Evolutionary conservation across 2,888 invertebrate species (phyloP).

Genomic region (Eudemis profundana): DNA sequence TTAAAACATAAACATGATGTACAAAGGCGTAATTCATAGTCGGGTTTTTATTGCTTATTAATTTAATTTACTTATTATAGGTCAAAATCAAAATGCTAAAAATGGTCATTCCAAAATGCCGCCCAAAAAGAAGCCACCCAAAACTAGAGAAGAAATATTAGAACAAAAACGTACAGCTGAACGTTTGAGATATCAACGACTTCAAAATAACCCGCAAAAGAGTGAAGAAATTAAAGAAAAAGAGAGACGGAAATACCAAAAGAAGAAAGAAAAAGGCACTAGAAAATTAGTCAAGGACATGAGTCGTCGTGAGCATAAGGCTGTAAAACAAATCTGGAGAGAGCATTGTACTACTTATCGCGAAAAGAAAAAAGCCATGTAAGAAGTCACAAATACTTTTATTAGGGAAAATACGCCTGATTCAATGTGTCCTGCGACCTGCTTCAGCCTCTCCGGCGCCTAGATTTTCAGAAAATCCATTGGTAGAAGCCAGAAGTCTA

Average conservation of each 20-base stretch:
- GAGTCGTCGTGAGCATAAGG: conserved; percentile 18
- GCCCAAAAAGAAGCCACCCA: conserved; percentile 36
- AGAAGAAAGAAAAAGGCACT: conserved; percentile 45
- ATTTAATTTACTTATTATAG: too few relatives aligned
- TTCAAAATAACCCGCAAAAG: conserved; percentile 43
- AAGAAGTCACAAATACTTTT: neutral
- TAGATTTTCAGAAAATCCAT: too few relatives aligned
- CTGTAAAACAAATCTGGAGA: conserved; percentile 43
- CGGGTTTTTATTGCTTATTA: too few relatives aligned
- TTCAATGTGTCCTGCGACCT: too few relatives aligned
- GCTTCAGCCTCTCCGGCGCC: too few relatives aligned
- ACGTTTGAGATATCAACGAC: conserved; percentile 33
- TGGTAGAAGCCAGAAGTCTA: too few relatives aligned
- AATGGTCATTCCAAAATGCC: neutral
- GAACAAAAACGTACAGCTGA: conserved; percentile 29
- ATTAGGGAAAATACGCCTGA: neutral
- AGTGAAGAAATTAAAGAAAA: conserved; percentile 36
- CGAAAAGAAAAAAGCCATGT: neutral
- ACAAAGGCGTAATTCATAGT: too few relatives aligned
- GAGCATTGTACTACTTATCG: conserved; percentile 39
- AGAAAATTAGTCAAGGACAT: conserved; percentile 48
- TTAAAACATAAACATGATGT: too few relatives aligned
- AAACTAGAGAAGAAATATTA: conserved; percentile 42
- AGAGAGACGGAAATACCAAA: conserved; percentile 41
- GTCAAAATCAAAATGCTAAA: too few relatives aligned